Conservation (phyloP, 2,888 invertebrate species). For the Dione vanillae region DNA sequence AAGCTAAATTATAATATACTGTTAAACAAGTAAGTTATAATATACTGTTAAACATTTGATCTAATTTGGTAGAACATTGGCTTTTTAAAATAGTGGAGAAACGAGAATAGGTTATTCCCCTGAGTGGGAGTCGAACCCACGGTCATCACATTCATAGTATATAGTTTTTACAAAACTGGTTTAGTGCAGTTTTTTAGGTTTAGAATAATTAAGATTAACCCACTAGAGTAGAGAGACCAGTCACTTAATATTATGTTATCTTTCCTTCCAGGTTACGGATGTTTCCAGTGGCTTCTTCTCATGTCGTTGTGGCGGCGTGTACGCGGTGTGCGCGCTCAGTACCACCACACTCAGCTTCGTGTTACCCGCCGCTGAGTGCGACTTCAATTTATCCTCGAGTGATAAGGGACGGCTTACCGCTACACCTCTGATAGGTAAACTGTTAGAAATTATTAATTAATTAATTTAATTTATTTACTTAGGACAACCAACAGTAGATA, state of each 20-base stretch:
- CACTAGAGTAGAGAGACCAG: too few species aligned
- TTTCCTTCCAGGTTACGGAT: conserved; percentile 83
- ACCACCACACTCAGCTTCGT: conserved; percentile 87
- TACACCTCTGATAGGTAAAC: conserved; percentile 83
- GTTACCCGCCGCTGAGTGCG: conserved; percentile 84
- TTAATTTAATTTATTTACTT: too few species aligned
- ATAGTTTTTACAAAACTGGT: background rate
- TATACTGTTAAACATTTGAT: too few species aligned
- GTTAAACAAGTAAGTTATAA: too few species aligned
- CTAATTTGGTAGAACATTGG: too few species aligned
- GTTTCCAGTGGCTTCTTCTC: conserved; percentile 86
- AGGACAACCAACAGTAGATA: too few species aligned
- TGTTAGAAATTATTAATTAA: too few species aligned
- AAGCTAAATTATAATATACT: too few species aligned
- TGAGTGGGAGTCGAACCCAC: background rate
- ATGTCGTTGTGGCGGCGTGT: conserved; percentile 86
- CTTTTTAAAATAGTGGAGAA: too few species aligned
- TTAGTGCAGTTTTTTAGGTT: too few species aligned
- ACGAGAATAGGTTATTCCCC: background rate
- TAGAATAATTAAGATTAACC: too few species aligned
- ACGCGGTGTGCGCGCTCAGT: conserved; percentile 88
- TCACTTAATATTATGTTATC: background rate
- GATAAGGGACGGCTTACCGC: conserved; percentile 86
- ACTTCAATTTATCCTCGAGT: conserved; percentile 81
- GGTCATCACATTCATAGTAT: background rate